Evolutionary conservation across 2,113 vertebrate genomes (phyloP), one percentile per base, ranked within the genome.

Genomic region (Spheniscus mendiculus): DNA sequence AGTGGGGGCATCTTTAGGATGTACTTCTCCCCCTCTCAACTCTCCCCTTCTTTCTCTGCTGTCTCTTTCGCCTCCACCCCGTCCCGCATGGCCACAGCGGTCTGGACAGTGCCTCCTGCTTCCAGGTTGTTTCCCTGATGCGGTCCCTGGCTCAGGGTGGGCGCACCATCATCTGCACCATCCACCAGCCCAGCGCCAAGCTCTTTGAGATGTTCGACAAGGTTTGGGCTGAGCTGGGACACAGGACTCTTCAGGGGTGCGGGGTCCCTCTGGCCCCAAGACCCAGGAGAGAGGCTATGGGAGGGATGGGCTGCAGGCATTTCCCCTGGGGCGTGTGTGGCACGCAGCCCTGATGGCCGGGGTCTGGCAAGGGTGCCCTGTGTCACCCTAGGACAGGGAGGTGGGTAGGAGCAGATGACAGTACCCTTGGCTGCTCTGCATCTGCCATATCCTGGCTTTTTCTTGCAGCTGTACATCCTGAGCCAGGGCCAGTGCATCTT

Each of bases 181-280:
- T 99, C 98, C 99, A 99, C 98, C 99, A 99, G 98, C 99, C 99
- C 96, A 99, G 99, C 62, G 99, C 99, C 96, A 99, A 99, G 98
- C 99, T 99, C 95, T 99, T 99, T 66, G 99, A 99, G 98, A 99
- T 99, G 99, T 99, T 99, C n/a, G 99, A 99, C 98, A 99, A 99
- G 99, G 99, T 99, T 97, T 81, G 97, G 49, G 38, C 81, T 53
- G 77, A 80, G 16, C n/a, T 76, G 16, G 83, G 62, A 25, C 25
- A 11, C 20, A 7, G 22, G 63, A 18, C 9, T 42, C 50, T 32
- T 22, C 26, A 12, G 40, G 45, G 42, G 10, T 12, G 16, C 6
- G 8, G 52, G 42, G 5, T n/a, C 18, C 34, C 11, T 71, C 36
- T 45, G 82, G 27, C 15, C 29, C 44, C 44, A 8, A 3, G 30